Percentiles rank a stretch among this genome's conserved stretches.
Conservation (phyloP, 2,888 invertebrate species). For the Polydrusus tereticollis region DNA sequence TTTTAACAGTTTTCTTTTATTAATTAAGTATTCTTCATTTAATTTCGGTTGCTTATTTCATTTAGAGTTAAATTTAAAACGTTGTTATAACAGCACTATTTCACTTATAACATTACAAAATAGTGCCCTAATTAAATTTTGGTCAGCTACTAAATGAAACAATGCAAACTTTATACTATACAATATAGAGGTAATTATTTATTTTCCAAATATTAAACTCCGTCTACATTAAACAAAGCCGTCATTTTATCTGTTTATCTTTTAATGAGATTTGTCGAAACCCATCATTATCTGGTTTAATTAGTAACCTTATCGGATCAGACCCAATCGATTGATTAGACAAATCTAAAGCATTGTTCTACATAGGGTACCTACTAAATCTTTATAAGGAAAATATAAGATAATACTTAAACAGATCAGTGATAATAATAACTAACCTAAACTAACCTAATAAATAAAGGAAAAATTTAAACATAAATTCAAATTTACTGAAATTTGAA, state of each 20-base stretch:
- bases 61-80: too few relatives aligned
- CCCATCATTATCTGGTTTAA: conserved; percentile 30
- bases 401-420: not conserved
- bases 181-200: not conserved
- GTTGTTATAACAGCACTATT: too few relatives aligned
- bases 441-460: too few relatives aligned
- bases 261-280: conserved; percentile 25
- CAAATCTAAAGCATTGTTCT: not conserved
- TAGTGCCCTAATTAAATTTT: too few relatives aligned
- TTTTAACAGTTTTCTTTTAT: too few relatives aligned
- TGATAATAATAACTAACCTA: too few relatives aligned
- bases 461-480: too few relatives aligned
- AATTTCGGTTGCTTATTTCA: too few relatives aligned
- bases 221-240: conserved; percentile 1
- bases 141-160: not conserved
- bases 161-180: not conserved
- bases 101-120: too few relatives aligned
- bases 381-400: not conserved
- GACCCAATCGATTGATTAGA: conserved; percentile 17
- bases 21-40: too few relatives aligned
- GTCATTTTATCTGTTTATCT: conserved; percentile 13
- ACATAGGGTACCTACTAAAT: not conserved
- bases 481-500: too few relatives aligned
- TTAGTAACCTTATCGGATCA: conserved; percentile 23
- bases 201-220: not conserved